Evolutionary conservation across 2,888 invertebrate species (phyloP).

Genomic region (Ochlodes sylvanus): DNA sequence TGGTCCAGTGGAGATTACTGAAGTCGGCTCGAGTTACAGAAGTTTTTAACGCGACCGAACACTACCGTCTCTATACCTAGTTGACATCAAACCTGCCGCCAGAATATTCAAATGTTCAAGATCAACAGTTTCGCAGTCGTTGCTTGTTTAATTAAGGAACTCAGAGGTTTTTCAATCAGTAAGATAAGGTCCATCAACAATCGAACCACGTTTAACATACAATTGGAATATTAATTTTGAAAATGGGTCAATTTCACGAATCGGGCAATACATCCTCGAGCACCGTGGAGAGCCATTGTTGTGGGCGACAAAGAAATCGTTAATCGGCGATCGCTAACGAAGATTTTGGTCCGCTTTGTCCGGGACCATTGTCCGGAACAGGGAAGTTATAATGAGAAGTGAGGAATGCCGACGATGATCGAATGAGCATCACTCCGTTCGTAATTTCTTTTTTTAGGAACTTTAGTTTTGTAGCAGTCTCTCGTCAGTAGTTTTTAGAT

Average conservation of each 20-base stretch:
- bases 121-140: not conserved
- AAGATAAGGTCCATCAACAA: not conserved
- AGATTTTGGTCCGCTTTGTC: slow-evolving; percentile 61
- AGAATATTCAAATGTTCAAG: not conserved
- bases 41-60: no score
- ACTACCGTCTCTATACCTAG: no score
- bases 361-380: slow-evolving; percentile 40
- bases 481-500: not conserved
- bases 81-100: not conserved
- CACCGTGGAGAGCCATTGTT: slow-evolving; percentile 43
- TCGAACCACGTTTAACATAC: slow-evolving; percentile 24
- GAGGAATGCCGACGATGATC: slow-evolving; percentile 25
- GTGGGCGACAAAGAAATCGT: slow-evolving; percentile 60
- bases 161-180: not conserved
- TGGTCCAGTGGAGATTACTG: no score
- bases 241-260: slow-evolving; percentile 39
- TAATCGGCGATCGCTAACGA: slow-evolving; percentile 62
- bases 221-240: slow-evolving; percentile 37
- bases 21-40: no score
- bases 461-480: not conserved
- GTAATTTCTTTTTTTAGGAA: slow-evolving; percentile 7
- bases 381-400: slow-evolving; percentile 35
- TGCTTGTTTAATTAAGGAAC: not conserved
- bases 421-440: slow-evolving; percentile 20
- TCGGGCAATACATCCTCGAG: slow-evolving; percentile 37